Conservation (phyloP, 1,140 invertebrate species). For the Ladona fulva region DNA sequence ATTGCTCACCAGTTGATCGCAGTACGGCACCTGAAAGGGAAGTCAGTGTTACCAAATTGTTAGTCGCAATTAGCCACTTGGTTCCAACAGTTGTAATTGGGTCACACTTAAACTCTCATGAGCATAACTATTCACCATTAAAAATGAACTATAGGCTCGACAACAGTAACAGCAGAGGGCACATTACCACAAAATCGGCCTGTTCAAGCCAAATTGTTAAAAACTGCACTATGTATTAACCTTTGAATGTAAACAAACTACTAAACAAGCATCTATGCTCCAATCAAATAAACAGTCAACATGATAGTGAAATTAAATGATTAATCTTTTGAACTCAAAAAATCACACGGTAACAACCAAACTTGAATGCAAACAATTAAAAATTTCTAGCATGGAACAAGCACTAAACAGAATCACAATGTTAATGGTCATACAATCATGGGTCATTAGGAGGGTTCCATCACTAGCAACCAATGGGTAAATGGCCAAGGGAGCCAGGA, state of each 20-base stretch:
- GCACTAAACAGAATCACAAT: background rate
- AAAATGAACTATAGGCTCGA: background rate
- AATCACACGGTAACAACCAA: conserved; percentile 1
- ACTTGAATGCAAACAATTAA: conserved; percentile 10
- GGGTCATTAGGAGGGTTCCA: conserved; percentile 1
- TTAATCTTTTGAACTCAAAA: conserved; percentile 7
- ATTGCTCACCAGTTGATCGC: conserved; percentile 84
- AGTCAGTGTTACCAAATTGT: conserved; percentile 44
- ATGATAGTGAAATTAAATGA: conserved; percentile 8
- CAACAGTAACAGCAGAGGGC: conserved; percentile 3
- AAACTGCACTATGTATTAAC: conserved; percentile 10
- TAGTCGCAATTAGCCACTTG: conserved; percentile 19
- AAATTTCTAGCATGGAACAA: conserved; percentile 6
- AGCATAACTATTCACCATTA: conserved; percentile 10
- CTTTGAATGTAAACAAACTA: conserved; percentile 14
- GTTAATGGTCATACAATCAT: conserved; percentile 6
- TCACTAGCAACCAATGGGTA: conserved; percentile 11
- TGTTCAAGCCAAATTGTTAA: conserved; percentile 7
- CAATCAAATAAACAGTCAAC: conserved; percentile 10
- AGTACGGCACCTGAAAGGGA: conserved; percentile 71
- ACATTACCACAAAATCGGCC: background rate
- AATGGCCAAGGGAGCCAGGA: conserved; percentile 2
- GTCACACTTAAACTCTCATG: conserved; percentile 10
- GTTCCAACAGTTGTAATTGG: background rate
- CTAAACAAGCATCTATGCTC: conserved; percentile 5